A percentile compares a stretch with the other conserved stretches of the same genome.
Conservation (phyloP, 2,888 invertebrate species). For the Cremastobaeus sp. region DNA sequence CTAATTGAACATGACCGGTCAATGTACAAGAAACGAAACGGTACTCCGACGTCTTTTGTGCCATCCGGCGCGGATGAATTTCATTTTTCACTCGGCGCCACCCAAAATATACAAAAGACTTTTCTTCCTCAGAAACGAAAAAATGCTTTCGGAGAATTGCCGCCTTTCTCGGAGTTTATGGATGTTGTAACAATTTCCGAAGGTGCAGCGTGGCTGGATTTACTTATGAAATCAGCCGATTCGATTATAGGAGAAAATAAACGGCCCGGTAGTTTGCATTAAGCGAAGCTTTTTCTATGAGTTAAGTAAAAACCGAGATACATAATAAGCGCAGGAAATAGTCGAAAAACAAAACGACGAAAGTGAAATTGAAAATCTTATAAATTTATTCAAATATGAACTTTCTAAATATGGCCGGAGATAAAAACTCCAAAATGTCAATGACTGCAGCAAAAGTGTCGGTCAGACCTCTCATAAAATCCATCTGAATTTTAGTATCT, state of each 20-base stretch:
- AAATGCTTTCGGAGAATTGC: too few relatives aligned
- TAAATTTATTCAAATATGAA: slow-evolving; percentile 37
- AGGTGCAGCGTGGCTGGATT: too few relatives aligned
- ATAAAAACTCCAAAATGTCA: slow-evolving; percentile 37
- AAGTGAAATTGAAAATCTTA: slow-evolving; percentile 43
- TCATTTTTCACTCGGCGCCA: too few relatives aligned
- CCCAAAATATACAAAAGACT: too few relatives aligned
- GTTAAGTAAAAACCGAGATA: background rate
- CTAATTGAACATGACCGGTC: background rate
- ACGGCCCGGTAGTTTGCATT: background rate
- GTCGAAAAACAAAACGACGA: slow-evolving; percentile 23
- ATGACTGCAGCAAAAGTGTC: slow-evolving; percentile 42
- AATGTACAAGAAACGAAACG: background rate
- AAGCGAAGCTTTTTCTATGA: background rate
- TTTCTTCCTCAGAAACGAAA: too few relatives aligned
- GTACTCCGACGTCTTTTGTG: background rate
- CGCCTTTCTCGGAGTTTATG: too few relatives aligned
- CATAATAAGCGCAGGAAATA: background rate
- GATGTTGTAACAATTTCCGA: too few relatives aligned
- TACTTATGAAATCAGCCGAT: too few relatives aligned
- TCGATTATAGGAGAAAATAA: background rate
- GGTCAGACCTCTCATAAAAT: slow-evolving; percentile 29
- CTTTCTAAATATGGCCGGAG: slow-evolving; percentile 36
- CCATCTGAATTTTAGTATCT: slow-evolving; percentile 38
- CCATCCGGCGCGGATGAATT: too few relatives aligned